Base-by-base conservation (phyloP, 1,140 invertebrate genomes). In the Diploscapter pachys region DNA sequence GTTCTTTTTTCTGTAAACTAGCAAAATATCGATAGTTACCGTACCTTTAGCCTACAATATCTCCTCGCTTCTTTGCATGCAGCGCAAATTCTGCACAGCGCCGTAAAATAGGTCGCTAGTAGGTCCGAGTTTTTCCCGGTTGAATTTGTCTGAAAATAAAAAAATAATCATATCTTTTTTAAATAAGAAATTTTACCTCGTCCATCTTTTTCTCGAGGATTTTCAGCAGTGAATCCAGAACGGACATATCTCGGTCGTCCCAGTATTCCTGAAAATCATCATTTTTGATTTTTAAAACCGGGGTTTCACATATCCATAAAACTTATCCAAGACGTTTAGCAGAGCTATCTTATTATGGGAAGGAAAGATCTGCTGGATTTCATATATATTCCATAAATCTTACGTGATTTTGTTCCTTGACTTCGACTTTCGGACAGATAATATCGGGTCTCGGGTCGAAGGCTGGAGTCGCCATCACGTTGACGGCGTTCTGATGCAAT, bases 1-100 rank as follows among this genome's bases (percentile, higher is more conserved):
- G 3, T 80, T 48, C 55, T 76, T 11, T 55, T 77, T 8, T 85
- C 64, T 52, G 80, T 62, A 8, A 57, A 74, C 13, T 84, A 80
- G 67, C 75, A 82, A 50, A 71, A 83, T 48, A 55, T 64, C 13
- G 83, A 69, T 52, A 81, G 67, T 54, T 72, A 69, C 51, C 66
- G n/a, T 68, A 68, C 66, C 9, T n/a, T 68, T 5, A 68, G 66
- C 11, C 66, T 52, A 31, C n/a, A 52, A 31, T 68, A 54, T 50
- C 66, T 50, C 6, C 66, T 50, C 11, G 52, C 66, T 55, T 68
- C 6, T 0, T 6, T 9, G 57, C 52, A 9, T 5, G 48, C 66
- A 6, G 11, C 52, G 48, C 66, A 68, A 55, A 55, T 55, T 5
- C 66, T 9, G 6, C 8, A 55, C n/a, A 68, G 6, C 52, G 66